Evolutionary conservation across 1,140 invertebrate species (phyloP), one percentile per base, ranked within the genome.

Genomic region (Megalonaias nervosa): DNA sequence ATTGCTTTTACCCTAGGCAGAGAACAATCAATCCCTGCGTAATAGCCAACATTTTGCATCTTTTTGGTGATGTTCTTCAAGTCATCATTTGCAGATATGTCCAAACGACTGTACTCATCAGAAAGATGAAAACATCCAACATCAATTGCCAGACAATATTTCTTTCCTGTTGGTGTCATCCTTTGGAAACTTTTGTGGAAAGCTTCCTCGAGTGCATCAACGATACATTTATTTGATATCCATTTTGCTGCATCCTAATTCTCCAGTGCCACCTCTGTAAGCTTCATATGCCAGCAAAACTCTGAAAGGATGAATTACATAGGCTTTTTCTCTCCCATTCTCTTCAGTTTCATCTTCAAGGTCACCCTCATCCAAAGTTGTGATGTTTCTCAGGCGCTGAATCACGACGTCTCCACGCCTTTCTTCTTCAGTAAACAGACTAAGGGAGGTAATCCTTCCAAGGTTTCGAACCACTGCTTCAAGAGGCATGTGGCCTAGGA

Each of bases 401-500:
- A 61, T 66, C 31, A 78, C 76, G 38, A 73, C 38, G 14, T 66
- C 17, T 62, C 69, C 70, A 94, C 87, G 74, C 91, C 90, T 14
- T 91, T 91, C 21, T 85, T 81, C 21, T 87, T 82, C 57, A 93
- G 86, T 91, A 19, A 94, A 80, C 82, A 94, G 92, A 12, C 92
- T 92, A 80, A 94, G 89, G 78, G 93, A 92, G 61, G 94, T 93
- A 84, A 95, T 92, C 83, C 93, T 93, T 80, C 93, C 93, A 19
- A 95, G 88, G 82, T 94, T 93, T 21, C 91, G 86, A 55, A 95
- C 85, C 64, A 95, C 79, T 9, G 92, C 91, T 11, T 88, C 86
- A 67, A 94, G 88, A 57, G 92, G 90, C 89, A 95, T 92, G 72
- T 92, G 88, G 3, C n/a, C n/a, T n/a, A n/a, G n/a, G n/a, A n/a